Conservation (phyloP, 2,888 invertebrate genomes). For the Mythimna ferrago region DNA sequence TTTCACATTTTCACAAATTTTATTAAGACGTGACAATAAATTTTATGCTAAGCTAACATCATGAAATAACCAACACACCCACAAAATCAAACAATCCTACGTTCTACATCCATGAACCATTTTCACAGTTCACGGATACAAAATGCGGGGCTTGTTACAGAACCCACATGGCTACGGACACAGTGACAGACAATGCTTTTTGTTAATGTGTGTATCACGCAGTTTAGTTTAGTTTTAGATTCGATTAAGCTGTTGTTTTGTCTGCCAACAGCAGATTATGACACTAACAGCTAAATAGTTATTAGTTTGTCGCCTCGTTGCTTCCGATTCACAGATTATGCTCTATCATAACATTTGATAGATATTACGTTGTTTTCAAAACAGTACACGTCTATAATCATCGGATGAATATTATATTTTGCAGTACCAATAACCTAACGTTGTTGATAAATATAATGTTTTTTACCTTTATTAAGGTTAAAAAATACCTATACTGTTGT, state of each 20-base stretch:
- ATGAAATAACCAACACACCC: too few species aligned
- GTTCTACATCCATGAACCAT: too few species aligned
- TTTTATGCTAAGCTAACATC: too few species aligned
- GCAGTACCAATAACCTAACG: too few species aligned
- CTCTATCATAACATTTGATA: not conserved
- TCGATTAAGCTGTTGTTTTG: constrained; percentile 36
- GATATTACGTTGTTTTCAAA: constrained; percentile 1
- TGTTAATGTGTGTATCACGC: not conserved
- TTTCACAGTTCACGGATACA: too few species aligned
- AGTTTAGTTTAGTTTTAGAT: not conserved
- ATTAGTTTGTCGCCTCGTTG: not conserved
- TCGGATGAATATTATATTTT: not conserved
- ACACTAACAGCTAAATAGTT: constrained; percentile 5
- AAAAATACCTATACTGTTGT: not conserved
- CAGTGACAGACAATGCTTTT: too few species aligned
- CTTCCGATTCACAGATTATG: not conserved
- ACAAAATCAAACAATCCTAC: too few species aligned
- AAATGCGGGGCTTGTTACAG: too few species aligned
- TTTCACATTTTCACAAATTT: too few species aligned
- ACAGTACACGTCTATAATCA: not conserved
- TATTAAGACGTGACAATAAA: too few species aligned
- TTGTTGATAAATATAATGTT: not conserved
- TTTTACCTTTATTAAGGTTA: not conserved
- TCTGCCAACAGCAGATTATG: constrained; percentile 6
- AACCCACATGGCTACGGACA: too few species aligned